Percentiles rank a stretch among this genome's conserved stretches.
These are phyloP conservation scores for Diloba caeruleocephala DNA, from an alignment of 2,888 invertebrate species.

Conservation along the genomic window DNA sequence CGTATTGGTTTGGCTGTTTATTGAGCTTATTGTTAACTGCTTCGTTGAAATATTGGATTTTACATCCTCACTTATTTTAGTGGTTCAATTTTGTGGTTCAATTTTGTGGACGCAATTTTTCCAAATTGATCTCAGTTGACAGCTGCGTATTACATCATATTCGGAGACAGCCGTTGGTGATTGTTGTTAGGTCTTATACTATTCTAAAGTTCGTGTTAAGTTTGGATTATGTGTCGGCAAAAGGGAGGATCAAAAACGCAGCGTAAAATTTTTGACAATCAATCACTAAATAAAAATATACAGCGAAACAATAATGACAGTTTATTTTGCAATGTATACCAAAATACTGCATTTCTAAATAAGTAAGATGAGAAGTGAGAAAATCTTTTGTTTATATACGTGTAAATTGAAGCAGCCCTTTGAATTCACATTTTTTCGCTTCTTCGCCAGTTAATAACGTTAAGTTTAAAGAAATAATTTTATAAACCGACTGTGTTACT, in stretches of 20 bases:
- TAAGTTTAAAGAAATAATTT: slow-evolving; percentile 75
- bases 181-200: slow-evolving; percentile 79
- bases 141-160: slow-evolving; percentile 81
- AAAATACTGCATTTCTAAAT: slow-evolving; percentile 89
- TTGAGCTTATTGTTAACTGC: slow-evolving; percentile 78
- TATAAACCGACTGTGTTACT: slow-evolving; percentile 84
- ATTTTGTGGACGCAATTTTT: slow-evolving; percentile 65
- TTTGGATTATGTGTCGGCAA: slow-evolving; percentile 85
- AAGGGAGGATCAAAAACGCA: slow-evolving; percentile 61
- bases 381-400: slow-evolving; percentile 64
- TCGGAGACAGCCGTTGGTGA: slow-evolving; percentile 79
- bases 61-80: slow-evolving; percentile 72
- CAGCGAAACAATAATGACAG: slow-evolving; percentile 79
- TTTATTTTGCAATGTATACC: slow-evolving; percentile 87
- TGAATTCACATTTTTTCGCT: slow-evolving; percentile 74
- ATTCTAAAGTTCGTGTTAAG: slow-evolving; percentile 75
- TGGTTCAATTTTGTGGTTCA: slow-evolving; percentile 70
- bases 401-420: slow-evolving; percentile 64
- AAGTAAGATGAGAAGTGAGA: slow-evolving; percentile 85
- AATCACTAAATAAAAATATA: slow-evolving; percentile 45
- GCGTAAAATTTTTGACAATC: slow-evolving; percentile 57
- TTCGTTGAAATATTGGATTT: slow-evolving; percentile 70
- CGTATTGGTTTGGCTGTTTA: slow-evolving; percentile 74
- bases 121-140: slow-evolving; percentile 86
- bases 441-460: slow-evolving; percentile 78